Evolutionary conservation across 2,888 invertebrate genomes (phyloP).

Genomic region (Melanostoma scalare): DNA sequence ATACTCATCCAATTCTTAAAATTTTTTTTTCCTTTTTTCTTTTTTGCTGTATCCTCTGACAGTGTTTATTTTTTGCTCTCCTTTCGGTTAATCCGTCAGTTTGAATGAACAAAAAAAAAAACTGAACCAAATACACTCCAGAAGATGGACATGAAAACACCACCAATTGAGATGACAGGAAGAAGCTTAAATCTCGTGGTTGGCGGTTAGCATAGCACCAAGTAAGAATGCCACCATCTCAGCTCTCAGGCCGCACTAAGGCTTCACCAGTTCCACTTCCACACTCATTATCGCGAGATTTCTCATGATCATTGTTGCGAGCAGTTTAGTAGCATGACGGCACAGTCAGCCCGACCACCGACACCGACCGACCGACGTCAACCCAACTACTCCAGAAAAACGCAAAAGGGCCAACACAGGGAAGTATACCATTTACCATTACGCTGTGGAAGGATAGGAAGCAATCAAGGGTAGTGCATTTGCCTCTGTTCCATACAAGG

Average conservation of each 20-base stretch:
- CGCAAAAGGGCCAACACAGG: constrained; percentile 19
- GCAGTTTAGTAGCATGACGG: constrained; percentile 70
- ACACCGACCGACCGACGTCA: too few relatives aligned
- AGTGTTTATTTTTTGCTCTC: constrained; percentile 44
- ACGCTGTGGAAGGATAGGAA: constrained; percentile 38
- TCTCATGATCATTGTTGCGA: constrained; percentile 74
- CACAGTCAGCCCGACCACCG: constrained; percentile 18
- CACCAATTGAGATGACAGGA: constrained; percentile 74
- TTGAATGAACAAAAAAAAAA: constrained; percentile 55
- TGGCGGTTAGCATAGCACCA: constrained; percentile 70
- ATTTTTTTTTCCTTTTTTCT: background rate
- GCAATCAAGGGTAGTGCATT: background rate
- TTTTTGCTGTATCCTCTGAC: constrained; percentile 31
- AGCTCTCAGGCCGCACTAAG: constrained; percentile 50
- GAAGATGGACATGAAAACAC: constrained; percentile 67
- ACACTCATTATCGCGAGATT: constrained; percentile 74
- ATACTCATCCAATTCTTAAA: constrained; percentile 58
- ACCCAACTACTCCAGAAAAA: background rate
- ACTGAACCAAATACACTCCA: constrained; percentile 58
- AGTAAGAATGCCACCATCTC: constrained; percentile 48
- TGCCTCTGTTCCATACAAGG: constrained; percentile 47
- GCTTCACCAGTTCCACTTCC: constrained; percentile 68
- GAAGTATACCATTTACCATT: constrained; percentile 3
- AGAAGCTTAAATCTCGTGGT: constrained; percentile 73
- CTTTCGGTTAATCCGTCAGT: constrained; percentile 72